These are phyloP conservation scores for Sycophila texana DNA, from an alignment of 2,888 invertebrate genomes.

Conservation along the genomic window DNA sequence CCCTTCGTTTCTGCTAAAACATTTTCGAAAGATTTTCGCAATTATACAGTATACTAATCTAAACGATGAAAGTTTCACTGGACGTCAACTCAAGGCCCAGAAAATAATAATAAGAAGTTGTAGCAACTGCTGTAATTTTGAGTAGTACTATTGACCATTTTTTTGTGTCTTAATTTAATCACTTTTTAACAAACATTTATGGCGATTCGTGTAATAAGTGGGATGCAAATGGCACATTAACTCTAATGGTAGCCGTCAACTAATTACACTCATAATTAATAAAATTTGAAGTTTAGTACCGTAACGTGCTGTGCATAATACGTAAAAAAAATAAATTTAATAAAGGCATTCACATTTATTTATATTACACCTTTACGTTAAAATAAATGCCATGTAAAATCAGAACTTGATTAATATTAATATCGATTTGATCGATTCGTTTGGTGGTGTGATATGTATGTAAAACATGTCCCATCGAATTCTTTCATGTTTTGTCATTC, in stretches of 20 bases:
- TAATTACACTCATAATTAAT: background rate
- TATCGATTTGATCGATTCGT: background rate
- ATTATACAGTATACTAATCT: too few species aligned
- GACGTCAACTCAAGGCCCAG: too few species aligned
- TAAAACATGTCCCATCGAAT: slow-evolving; percentile 41
- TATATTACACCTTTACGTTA: background rate
- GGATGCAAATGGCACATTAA: background rate
- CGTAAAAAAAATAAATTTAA: background rate
- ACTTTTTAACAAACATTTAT: slow-evolving; percentile 42
- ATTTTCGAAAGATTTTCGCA: too few species aligned
- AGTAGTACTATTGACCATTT: background rate
- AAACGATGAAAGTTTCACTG: too few species aligned
- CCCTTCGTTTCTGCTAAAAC: too few species aligned
- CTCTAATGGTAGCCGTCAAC: background rate
- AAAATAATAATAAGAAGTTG: too few species aligned
- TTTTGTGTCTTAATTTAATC: background rate
- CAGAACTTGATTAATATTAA: background rate
- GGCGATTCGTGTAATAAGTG: slow-evolving; percentile 2
- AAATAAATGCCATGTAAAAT: background rate
- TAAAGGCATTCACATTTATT: background rate
- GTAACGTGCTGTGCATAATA: background rate
- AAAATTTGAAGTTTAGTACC: background rate
- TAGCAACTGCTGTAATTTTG: too few species aligned
- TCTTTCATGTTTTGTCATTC: slow-evolving; percentile 34
- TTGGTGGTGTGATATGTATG: background rate